Base-by-base conservation (phyloP, 1,140 invertebrate genomes). In the Drosophila sproati region DNA sequence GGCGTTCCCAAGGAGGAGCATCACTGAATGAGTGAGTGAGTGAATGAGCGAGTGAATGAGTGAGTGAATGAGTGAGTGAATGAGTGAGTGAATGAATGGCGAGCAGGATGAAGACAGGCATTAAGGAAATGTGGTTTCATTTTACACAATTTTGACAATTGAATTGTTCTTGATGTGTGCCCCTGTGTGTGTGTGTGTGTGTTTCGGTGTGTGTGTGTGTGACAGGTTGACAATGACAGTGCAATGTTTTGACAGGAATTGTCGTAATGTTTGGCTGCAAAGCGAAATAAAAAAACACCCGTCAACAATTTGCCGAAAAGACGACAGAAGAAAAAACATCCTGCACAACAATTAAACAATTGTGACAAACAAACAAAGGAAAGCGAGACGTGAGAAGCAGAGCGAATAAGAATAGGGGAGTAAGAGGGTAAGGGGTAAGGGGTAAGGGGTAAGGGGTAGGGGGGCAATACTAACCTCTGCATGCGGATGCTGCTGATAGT, bases 161-260 rank as follows among this genome's bases (percentile, higher is more conserved):
- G 66, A 71, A 88, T 82, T 76, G 73, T 52, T 37, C 37, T 32
- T 28, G 5, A 29, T 43, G 43, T 35, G 45, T 47, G 56, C 45
- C 37, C 28, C 12, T 8, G 34, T 43, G 43, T 35, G 45, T 47
- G 56, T 28, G 56, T 28, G 70, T n/a, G 48, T 47, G 48, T 39
- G 48, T 31, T 12, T 12, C 12, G 12, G 72, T 37, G 56, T 66
- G 45, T 57, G 43, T 57, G 43, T 61, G 43, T 56, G 52, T 63
- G 75, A 77, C 75, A 73, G 50, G 67, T 64, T 74, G 66, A 89
- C 86, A 89, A 89, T 78, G 78, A 85, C 72, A 70, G 55, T 68
- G 78, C 75, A 78, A 60, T 90, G 81, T 90, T 90, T 86, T 90
- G 86, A 90, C 86, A 90, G 87, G 62, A 63, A 82, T 82, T 90